Conservation (phyloP, 2,113 vertebrate species). For the Gambusia holbrooki region DNA sequence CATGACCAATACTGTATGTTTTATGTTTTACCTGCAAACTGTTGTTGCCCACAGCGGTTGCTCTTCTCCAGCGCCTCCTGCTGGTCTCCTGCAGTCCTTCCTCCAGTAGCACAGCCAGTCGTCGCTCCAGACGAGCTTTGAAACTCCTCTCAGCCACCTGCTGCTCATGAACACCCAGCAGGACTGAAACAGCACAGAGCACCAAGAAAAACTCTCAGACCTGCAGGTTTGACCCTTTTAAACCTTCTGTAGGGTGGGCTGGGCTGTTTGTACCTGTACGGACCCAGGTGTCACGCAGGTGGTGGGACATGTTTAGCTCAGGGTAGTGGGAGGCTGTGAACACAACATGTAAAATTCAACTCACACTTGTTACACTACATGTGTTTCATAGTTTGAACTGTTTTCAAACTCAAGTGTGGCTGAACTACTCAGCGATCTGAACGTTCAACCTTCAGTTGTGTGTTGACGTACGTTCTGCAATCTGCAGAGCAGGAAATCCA, state of each 20-base stretch:
- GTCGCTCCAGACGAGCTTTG: conserved; percentile 91
- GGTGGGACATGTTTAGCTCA: conserved; percentile 89
- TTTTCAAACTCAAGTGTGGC: too few relatives aligned
- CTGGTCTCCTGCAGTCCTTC: conserved; percentile 82
- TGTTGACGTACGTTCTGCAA: conserved; percentile 89
- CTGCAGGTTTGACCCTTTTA: too few relatives aligned
- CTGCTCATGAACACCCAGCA: conserved; percentile 89
- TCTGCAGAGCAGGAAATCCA: conserved; percentile 90
- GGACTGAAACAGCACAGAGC: conserved; percentile 60
- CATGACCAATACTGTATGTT: background rate
- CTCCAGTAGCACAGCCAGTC: conserved; percentile 89
- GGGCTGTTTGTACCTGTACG: conserved; percentile 87
- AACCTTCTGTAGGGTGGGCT: background rate
- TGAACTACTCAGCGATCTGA: too few relatives aligned
- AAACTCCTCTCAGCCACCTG: conserved; percentile 88
- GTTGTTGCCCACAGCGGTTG: conserved; percentile 86
- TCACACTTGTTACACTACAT: background rate
- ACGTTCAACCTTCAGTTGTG: background rate
- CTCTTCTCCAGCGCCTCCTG: conserved; percentile 87
- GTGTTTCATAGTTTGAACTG: too few relatives aligned
- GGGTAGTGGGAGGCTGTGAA: conserved; percentile 91
- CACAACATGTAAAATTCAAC: background rate
- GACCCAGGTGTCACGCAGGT: conserved; percentile 94
- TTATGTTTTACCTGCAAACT: conserved; percentile 87
- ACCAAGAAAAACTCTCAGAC: background rate